These are phyloP conservation scores for Scrobipalpa atriplicella DNA, from an alignment of 2,888 invertebrate genomes.

Conservation along the genomic window DNA sequence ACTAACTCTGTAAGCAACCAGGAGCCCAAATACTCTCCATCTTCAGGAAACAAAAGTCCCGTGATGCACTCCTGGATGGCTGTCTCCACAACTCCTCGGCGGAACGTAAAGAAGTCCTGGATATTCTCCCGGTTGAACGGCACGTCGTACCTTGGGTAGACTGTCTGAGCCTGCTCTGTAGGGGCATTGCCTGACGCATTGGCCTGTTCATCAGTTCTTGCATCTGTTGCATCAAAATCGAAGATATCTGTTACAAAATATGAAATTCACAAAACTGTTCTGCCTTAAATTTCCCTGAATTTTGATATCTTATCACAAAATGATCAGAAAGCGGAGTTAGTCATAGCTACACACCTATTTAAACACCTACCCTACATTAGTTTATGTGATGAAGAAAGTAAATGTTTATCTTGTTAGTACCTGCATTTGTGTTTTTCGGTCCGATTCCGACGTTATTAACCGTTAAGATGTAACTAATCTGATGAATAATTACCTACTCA, in stretches of 20 bases:
- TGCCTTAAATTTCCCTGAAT: background rate
- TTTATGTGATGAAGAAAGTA: no score
- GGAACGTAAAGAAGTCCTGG: slow-evolving; percentile 87
- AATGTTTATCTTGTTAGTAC: no score
- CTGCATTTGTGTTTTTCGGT: no score
- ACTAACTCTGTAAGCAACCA: slow-evolving; percentile 93
- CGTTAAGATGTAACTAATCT: no score
- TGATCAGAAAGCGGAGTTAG: background rate
- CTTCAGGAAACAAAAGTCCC: slow-evolving; percentile 85
- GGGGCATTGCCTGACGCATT: slow-evolving; percentile 46
- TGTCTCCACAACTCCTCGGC: slow-evolving; percentile 88
- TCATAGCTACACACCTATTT: background rate
- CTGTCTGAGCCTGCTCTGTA: slow-evolving; percentile 54
- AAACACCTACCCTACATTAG: no score
- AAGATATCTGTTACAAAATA: background rate
- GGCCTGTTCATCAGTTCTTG: slow-evolving; percentile 55
- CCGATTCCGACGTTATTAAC: no score
- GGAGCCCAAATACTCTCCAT: slow-evolving; percentile 87
- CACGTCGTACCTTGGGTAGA: slow-evolving; percentile 72
- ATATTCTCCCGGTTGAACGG: slow-evolving; percentile 83
- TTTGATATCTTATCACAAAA: background rate
- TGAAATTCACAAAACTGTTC: background rate
- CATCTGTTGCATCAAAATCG: slow-evolving; percentile 50
- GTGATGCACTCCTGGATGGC: slow-evolving; percentile 88
- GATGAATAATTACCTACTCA: no score